Evolutionary conservation across 2,888 invertebrate genomes (phyloP), one percentile per base, ranked within the genome.

Genomic region (Vesta saturnalis): DNA sequence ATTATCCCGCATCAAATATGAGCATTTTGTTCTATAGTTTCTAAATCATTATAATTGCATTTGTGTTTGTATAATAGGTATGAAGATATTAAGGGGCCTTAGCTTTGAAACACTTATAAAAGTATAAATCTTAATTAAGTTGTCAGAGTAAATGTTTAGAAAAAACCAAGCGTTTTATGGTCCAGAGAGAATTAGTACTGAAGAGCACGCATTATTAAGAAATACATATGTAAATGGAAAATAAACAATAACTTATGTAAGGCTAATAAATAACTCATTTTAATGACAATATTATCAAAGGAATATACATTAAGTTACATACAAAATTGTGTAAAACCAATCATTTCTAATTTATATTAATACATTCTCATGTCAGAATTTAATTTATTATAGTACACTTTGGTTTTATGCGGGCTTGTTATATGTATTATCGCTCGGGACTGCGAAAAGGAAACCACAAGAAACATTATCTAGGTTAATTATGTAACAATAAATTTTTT

Each of bases 321-420:
- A 43, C 64, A 70, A 70, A 70, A 63, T 70, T 55, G 67, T 70
- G 70, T 70, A 70, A 66, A 69, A 70, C 60, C 64, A 70, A 70
- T 70, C 64, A 56, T 46, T 49, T 22, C 64, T 64, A 70, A 70
- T 70, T 68, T 70, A 70, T 30, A 19, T 58, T 67, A 66, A 64
- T 67, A 55, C 58, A 72, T 64, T 67, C 64, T 69, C 69, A 69
- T 69, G 71, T 69, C 71, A 69, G 49, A 69, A 67, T 69, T 63
- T 60, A 67, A 69, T 72, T 72, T 69, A 69, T 72, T 69, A 67
- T 55, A 46, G 61, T 66, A 72, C 66, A 69, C 69, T 69, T 63
- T 52, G 23, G 49, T 22, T 23, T n/a, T 58, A 71, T 71, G 71
- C 71, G 71, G 71, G 71, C 46, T 60, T 43, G 62, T 69, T 66